phyloP scores from a whole-genome alignment of 2,797 vertebrate species.

The Apogon talboti region DNA sequence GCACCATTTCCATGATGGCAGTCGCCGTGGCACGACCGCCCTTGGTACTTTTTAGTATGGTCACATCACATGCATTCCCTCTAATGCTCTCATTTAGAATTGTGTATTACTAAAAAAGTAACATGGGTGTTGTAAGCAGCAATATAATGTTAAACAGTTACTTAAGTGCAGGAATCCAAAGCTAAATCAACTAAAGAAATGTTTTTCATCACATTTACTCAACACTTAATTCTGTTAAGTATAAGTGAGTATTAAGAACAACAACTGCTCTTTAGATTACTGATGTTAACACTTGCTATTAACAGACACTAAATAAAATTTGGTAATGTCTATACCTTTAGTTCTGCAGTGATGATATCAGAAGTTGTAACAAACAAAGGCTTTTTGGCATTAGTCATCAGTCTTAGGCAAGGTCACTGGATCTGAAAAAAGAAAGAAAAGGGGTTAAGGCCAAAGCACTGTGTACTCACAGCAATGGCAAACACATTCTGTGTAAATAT shows the following conservation, averaged over 20 bases:
- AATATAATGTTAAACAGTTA: no score
- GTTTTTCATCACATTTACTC: no score
- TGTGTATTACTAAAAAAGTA: not conserved
- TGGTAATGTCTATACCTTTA: slow-evolving; percentile 49
- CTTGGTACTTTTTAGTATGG: not conserved
- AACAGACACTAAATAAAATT: not conserved
- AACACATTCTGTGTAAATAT: no score
- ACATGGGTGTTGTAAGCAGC: not conserved
- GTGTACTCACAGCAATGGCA: not conserved
- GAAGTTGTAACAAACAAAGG: slow-evolving; percentile 45
- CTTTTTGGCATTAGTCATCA: slow-evolving; percentile 35
- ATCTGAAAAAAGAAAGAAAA: slow-evolving; percentile 55
- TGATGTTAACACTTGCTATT: not conserved
- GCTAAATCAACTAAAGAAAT: no score
- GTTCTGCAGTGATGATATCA: slow-evolving; percentile 37
- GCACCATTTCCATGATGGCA: not conserved
- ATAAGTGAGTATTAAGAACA: not conserved
- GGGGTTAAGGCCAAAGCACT: slow-evolving; percentile 12
- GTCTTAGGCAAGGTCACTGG: slow-evolving; percentile 30
- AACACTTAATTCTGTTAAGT: no score
- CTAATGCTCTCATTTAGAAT: not conserved
- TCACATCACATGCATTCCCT: slow-evolving; percentile 8
- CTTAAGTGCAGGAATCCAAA: no score
- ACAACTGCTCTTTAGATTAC: not conserved
- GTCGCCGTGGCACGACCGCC: not conserved